phyloP scores from a whole-genome alignment of 2,113 vertebrate species.

The Gracilinanus agilis region DNA sequence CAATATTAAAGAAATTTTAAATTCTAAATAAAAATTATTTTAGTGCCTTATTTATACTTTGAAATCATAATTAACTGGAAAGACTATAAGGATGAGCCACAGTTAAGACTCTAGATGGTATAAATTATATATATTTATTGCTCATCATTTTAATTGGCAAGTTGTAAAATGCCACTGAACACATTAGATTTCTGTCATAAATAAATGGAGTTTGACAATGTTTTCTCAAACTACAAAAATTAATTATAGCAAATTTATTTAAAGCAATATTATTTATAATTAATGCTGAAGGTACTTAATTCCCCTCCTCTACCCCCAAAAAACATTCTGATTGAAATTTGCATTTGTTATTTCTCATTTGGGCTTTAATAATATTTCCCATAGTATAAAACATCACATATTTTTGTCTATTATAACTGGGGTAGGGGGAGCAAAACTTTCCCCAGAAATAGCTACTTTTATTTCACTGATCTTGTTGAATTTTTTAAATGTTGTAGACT shows the following conservation, averaged over 20 bases:
- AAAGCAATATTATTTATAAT: constrained; percentile 28
- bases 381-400: constrained; percentile 7
- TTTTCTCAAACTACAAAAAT: constrained; percentile 19
- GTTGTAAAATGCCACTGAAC: not conserved
- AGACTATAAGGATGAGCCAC: constrained; percentile 16
- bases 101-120: constrained; percentile 33
- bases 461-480: constrained; percentile 32
- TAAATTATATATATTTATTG: constrained; percentile 5
- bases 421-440: not conserved
- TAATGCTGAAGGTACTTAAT: constrained; percentile 44
- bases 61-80: constrained; percentile 35
- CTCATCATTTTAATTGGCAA: not conserved
- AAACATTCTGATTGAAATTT: constrained; percentile 53
- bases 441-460: not conserved
- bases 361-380: constrained; percentile 47
- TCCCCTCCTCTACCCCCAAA: not conserved
- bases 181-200: constrained; percentile 10
- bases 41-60: not conserved
- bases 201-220: not conserved
- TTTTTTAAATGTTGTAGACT: not conserved
- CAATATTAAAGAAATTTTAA: constrained; percentile 37
- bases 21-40: constrained; percentile 17
- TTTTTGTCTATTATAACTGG: constrained; percentile 27
- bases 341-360: constrained; percentile 37
- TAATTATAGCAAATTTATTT: constrained; percentile 29